Evolutionary conservation across 1,140 invertebrate genomes (phyloP).

Genomic region (Drosophila watanabei): DNA sequence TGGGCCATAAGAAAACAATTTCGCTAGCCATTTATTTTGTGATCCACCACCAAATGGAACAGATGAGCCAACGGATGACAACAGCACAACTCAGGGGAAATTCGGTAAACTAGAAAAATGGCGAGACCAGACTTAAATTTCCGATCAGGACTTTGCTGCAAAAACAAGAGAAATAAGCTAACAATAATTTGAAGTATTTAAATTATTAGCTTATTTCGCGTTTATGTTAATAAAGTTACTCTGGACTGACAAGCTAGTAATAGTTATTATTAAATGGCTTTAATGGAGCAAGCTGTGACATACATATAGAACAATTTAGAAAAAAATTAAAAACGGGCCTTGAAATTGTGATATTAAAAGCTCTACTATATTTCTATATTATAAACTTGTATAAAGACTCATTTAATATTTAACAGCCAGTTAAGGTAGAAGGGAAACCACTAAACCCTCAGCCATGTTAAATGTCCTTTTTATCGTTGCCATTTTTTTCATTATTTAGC

Average conservation of each 20-base stretch:
- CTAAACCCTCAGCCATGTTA: neutral
- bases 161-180: too few relatives aligned
- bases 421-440: neutral
- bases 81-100: slow-evolving; percentile 15
- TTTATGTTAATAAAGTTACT: too few relatives aligned
- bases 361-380: neutral
- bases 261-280: too few relatives aligned
- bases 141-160: neutral
- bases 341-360: neutral
- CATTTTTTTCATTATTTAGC: neutral
- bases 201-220: too few relatives aligned
- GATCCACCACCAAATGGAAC: slow-evolving; percentile 12
- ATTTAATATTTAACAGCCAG: neutral
- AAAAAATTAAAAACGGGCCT: too few relatives aligned
- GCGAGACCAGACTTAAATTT: neutral
- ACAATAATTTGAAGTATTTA: too few relatives aligned
- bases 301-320: neutral
- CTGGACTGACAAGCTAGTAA: too few relatives aligned
- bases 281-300: too few relatives aligned
- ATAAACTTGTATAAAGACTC: neutral
- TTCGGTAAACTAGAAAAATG: slow-evolving; percentile 10
- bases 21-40: slow-evolving; percentile 3
- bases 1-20: slow-evolving; percentile 11
- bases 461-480: neutral
- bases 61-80: slow-evolving; percentile 10